A percentile compares a stretch with the other conserved stretches of the same genome.
Conservation (phyloP, 1,140 invertebrate species). For the Gyrodactylus bullatarudis region DNA sequence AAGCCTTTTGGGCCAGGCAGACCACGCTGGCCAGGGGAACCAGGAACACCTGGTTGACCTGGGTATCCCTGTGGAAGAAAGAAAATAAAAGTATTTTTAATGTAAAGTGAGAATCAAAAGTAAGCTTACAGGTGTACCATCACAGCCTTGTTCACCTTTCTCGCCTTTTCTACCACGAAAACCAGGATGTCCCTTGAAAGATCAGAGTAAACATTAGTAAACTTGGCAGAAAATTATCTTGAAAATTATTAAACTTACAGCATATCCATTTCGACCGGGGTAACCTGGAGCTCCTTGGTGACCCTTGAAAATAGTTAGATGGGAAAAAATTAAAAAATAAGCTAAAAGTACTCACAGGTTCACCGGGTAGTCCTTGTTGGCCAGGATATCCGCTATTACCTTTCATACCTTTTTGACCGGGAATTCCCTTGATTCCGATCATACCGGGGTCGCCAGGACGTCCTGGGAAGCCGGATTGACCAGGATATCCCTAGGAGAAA, state of each 20-base stretch:
- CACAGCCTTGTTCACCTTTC: not conserved
- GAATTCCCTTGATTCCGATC: not conserved
- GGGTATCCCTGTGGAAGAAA: not conserved
- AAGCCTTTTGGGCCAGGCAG: not conserved
- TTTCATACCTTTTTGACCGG: not conserved
- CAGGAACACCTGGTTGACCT: not conserved
- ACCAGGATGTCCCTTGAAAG: not conserved
- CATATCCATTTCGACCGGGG: not conserved
- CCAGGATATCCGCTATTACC: not conserved
- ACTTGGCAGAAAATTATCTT: not conserved
- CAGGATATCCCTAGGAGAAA: not conserved
- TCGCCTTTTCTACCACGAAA: not conserved
- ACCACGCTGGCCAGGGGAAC: not conserved
- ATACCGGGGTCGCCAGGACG: not conserved
- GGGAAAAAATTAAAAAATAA: not conserved
- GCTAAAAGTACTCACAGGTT: not conserved
- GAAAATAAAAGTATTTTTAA: not conserved
- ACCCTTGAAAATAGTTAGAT: not conserved
- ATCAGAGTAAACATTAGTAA: not conserved
- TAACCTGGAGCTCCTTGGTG: not conserved
- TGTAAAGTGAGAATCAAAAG: not conserved
- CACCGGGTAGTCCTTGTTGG: not conserved
- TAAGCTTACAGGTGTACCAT: not conserved
- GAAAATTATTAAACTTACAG: not conserved
- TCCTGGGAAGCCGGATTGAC: not conserved